These are phyloP conservation scores for Bradypodion ventrale DNA, from an alignment of 2,797 vertebrate species.

Conservation along the genomic window DNA sequence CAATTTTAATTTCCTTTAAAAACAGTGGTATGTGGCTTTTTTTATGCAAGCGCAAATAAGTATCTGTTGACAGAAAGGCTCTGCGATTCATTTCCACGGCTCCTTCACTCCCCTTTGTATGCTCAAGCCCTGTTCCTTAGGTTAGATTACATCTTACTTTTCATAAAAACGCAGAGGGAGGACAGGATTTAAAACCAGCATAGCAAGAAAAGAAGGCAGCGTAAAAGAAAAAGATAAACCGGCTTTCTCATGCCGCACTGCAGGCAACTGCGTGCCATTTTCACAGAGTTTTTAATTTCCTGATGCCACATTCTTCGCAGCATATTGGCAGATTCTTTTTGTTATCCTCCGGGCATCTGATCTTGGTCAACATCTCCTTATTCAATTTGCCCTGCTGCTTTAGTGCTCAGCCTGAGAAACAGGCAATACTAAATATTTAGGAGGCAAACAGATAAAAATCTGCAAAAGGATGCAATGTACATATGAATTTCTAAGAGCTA, in stretches of 20 bases:
- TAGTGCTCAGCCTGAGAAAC: neutral
- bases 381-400: neutral
- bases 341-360: slow-evolving; percentile 33
- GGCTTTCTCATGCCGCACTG: neutral
- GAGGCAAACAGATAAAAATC: neutral
- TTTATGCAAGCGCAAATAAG: neutral
- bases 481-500: accelerated
- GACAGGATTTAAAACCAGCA: neutral
- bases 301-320: slow-evolving; percentile 19
- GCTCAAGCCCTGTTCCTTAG: neutral
- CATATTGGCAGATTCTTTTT: slow-evolving; percentile 20
- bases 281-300: slow-evolving; percentile 56
- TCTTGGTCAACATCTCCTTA: slow-evolving; percentile 20
- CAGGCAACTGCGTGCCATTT: neutral
- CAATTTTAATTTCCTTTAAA: slow-evolving; percentile 19
- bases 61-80: neutral
- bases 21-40: neutral
- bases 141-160: neutral
- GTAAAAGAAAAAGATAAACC: neutral
- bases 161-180: neutral
- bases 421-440: neutral
- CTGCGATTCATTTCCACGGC: neutral
- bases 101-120: neutral
- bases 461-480: no score
- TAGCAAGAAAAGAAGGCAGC: neutral